Evolutionary conservation across 2,113 vertebrate species (phyloP), one percentile per base, ranked within the genome.

Genomic region (Hucho hucho): DNA sequence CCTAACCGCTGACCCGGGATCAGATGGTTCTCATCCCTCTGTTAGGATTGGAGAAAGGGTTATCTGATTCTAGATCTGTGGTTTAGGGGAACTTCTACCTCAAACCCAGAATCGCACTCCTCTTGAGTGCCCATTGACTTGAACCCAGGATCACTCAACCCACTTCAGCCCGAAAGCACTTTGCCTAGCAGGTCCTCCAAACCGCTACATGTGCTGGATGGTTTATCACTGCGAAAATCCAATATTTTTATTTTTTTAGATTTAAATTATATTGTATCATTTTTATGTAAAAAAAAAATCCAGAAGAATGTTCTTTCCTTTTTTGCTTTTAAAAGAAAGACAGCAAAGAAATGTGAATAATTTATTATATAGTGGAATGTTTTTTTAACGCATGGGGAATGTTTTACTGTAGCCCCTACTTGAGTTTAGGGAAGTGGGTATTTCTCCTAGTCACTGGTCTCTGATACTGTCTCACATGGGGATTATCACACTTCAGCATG

Each of bases 321-420:
- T 64, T 68, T 71, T 56, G 25, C 43, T 71, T 14, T 65, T 68
- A 9, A 77, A 68, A 67, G 37, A 43, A 78, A 68, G 64, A 77
- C 67, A 12, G 37, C 2, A 2, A 11, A 43, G 9, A 43, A 49
- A 22, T 43, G 73, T 71, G 64, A 74, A 72, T 18, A 79, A 65
- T 82, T 77, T 74, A 71, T 79, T 68, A 16, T 81, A 69, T 73
- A 0, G 49, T 53, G 68, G 4, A 56, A 79, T 66, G 43, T 75
- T 77, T 85, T 82, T 74, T 74, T 12, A 84, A 78, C 58, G 88
- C 83, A 88, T 81, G 84, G 77, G 58, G 73, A 91, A 83, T 81
- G 77, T 87, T 24, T 82, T 69, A 61, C 72, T 20, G 67, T 22
- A 14, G 25, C 72, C 73, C 70, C 59, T 26, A 43, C 37, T 43